These are phyloP conservation scores for Microctonus aethiopoides DNA, from an alignment of 2,888 invertebrate species.

Conservation along the genomic window DNA sequence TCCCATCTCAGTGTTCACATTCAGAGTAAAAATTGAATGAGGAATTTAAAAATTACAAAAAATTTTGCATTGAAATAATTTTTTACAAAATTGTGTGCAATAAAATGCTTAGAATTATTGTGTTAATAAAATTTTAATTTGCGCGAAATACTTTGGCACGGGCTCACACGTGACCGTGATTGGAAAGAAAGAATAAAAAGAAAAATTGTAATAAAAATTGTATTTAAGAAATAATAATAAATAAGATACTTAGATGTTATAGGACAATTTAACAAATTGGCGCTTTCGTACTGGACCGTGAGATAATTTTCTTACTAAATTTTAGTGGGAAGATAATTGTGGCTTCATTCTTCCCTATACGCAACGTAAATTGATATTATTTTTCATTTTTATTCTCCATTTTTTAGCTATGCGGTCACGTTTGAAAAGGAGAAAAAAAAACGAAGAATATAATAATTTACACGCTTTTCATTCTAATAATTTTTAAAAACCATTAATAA, in stretches of 20 bases:
- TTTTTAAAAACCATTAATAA: constrained; percentile 36
- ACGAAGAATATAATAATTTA: constrained; percentile 30
- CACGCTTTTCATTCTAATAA: constrained; percentile 23
- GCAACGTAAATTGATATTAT: constrained; percentile 19
- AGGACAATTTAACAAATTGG: not conserved
- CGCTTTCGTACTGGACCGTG: not conserved
- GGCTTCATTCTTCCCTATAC: not conserved
- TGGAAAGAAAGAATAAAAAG: not conserved
- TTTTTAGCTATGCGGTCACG: constrained; percentile 25
- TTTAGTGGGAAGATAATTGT: not conserved
- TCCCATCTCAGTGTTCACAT: too few relatives aligned
- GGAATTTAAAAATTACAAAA: not conserved
- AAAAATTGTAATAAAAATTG: not conserved
- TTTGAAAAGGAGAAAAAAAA: too few relatives aligned
- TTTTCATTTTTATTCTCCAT: constrained; percentile 13
- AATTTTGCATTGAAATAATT: not conserved
- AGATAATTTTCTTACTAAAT: not conserved
- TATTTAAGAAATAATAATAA: not conserved
- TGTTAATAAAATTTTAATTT: too few relatives aligned
- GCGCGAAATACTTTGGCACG: constrained; percentile 41
- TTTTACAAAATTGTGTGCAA: not conserved
- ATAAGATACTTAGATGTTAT: not conserved
- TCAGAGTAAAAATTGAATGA: not conserved
- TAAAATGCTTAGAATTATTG: not conserved
- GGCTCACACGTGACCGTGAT: constrained; percentile 26